A percentile compares a stretch with the other conserved stretches of the same genome.
These are phyloP conservation scores for Nymphalis polychloros DNA, from an alignment of 2,888 invertebrate species.

Conservation along the genomic window DNA sequence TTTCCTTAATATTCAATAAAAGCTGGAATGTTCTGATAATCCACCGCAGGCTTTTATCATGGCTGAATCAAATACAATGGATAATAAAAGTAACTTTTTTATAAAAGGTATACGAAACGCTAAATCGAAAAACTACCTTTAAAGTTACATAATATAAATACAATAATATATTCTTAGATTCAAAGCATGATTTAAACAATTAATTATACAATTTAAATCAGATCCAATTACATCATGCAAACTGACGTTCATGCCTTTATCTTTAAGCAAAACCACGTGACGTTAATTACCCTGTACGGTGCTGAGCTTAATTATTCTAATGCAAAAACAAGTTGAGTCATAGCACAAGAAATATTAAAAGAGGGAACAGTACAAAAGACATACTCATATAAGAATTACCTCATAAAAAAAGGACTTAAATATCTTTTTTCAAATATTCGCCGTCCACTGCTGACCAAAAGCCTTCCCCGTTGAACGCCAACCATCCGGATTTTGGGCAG, in stretches of 20 bases:
- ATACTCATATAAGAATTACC: neutral
- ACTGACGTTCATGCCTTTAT: conserved; percentile 8
- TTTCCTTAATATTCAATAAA: too few relatives aligned
- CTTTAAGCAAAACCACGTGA: conserved; percentile 20
- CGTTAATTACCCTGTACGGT: conserved; percentile 18
- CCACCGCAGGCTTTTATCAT: neutral
- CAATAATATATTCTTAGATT: neutral
- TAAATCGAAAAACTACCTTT: too few relatives aligned
- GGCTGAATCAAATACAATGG: too few relatives aligned
- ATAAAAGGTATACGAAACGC: too few relatives aligned
- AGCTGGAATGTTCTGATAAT: neutral
- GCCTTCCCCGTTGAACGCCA: too few relatives aligned
- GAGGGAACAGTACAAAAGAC: neutral
- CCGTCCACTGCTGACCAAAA: too few relatives aligned
- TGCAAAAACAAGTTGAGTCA: conserved; percentile 26
- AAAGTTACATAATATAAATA: too few relatives aligned
- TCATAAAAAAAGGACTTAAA: too few relatives aligned
- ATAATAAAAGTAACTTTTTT: too few relatives aligned
- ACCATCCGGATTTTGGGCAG: too few relatives aligned
- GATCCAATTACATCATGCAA: neutral
- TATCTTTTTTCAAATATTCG: too few relatives aligned
- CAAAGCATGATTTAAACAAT: neutral
- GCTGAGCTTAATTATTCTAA: conserved; percentile 26
- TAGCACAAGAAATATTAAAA: conserved; percentile 3
- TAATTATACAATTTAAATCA: conserved; percentile 7